Percentiles rank a stretch among this genome's conserved stretches.
Conservation (phyloP, 2,113 vertebrate species). For the Aspiorhynchus laticeps region DNA sequence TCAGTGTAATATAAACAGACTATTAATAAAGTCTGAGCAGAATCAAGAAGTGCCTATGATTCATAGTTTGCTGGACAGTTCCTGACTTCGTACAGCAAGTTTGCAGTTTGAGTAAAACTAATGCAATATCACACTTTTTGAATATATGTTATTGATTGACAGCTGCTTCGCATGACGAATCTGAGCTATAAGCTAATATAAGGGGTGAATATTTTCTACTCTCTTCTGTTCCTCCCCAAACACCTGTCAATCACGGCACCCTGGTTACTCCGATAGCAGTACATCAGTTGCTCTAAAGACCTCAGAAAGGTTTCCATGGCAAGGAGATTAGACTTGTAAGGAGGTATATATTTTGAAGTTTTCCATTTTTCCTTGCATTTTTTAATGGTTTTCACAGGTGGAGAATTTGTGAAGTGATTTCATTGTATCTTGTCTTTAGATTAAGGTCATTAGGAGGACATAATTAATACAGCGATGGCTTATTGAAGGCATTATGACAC, state of each 20-base stretch:
- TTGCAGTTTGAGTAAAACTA: not conserved
- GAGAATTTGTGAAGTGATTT: not conserved
- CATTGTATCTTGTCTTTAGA: not conserved
- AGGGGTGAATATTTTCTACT: not conserved
- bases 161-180: not conserved
- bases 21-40: slow-evolving; percentile 26
- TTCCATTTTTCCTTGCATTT: not conserved
- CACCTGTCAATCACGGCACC: slow-evolving; percentile 6
- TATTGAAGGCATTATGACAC: slow-evolving; percentile 1
- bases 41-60: slow-evolving; percentile 15
- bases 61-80: slow-evolving; percentile 14
- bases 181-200: not conserved
- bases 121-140: not conserved
- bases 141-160: slow-evolving; percentile 10
- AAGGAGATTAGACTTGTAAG: slow-evolving; percentile 36
- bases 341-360: not conserved
- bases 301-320: slow-evolving; percentile 29
- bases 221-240: not conserved
- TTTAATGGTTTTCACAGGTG: not conserved
- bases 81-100: not conserved
- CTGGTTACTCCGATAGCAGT: not conserved
- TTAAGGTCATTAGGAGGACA: not conserved
- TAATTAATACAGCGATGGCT: not conserved
- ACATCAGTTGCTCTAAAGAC: slow-evolving; percentile 23
- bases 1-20: slow-evolving; percentile 12